Evolutionary conservation across 2,888 invertebrate species (phyloP).

Genomic region (Pollenia angustigena): DNA sequence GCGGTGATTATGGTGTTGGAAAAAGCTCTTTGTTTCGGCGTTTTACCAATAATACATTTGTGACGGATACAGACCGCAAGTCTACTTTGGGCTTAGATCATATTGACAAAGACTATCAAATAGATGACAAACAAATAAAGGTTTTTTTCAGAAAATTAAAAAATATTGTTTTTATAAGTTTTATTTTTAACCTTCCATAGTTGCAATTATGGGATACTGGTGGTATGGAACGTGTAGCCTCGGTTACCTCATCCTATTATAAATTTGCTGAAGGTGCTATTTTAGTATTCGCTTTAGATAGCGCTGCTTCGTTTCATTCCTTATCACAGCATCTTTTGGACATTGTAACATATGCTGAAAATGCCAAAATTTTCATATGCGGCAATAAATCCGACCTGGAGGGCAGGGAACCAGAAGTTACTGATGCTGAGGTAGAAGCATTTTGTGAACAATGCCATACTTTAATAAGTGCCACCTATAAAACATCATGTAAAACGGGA

Average conservation of each 20-base stretch:
- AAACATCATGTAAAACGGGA: constrained; percentile 95
- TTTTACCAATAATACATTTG: constrained; percentile 88
- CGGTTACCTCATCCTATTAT: constrained; percentile 97
- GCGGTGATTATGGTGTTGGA: constrained; percentile 98
- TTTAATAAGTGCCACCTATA: constrained; percentile 93
- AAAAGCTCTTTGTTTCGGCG: constrained; percentile 96
- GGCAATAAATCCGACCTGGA: constrained; percentile 95
- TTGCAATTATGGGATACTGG: constrained; percentile 98
- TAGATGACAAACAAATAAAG: constrained; percentile 87
- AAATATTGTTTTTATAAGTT: not conserved
- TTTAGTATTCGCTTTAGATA: constrained; percentile 95
- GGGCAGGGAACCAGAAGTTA: constrained; percentile 89
- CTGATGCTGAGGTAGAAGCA: constrained; percentile 93
- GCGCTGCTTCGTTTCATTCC: constrained; percentile 95
- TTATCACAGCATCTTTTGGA: constrained; percentile 96
- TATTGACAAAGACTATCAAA: constrained; percentile 91
- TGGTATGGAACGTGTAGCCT: constrained; percentile 98
- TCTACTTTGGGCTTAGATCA: constrained; percentile 97
- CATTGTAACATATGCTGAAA: constrained; percentile 96
- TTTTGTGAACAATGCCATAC: constrained; percentile 97
- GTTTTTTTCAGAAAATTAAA: constrained; percentile 68
- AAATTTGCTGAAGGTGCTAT: constrained; percentile 98
- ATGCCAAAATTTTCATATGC: constrained; percentile 97
- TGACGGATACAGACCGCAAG: constrained; percentile 91
- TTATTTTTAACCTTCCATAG: constrained; percentile 84